Evolutionary conservation across 2,888 invertebrate species (phyloP), one percentile per base, ranked within the genome.

Genomic region (Macaria liturata): DNA sequence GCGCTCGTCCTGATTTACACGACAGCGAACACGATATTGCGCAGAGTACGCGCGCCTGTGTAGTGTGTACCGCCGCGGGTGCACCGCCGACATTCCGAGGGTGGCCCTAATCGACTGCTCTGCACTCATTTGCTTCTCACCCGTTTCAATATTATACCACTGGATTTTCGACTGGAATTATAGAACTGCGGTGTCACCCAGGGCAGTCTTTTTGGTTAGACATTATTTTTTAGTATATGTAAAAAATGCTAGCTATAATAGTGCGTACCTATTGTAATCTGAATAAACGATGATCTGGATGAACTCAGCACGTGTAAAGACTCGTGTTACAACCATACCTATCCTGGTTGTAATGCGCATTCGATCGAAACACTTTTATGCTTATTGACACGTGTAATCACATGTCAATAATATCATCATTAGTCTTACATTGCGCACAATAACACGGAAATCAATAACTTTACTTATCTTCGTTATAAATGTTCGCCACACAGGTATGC

Each of bases 1-100:
- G 71, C 70, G 72, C 78, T 78, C 75, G 81, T 81, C 66, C 84
- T 82, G 87, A 89, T 89, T 86, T 86, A 86, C 88, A 81, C 69
- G 87, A 85, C 83, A 83, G 79, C 74, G 76, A 73, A 72, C 61
- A 73, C 76, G 72, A 74, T 75, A 72, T 69, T 68, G 73, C 74
- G 78, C 68, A 68, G 70, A 56, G 74, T 77, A 77, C 81, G 77
- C 73, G 54, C 48, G 46, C 45, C 9, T 39, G 57, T 20, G 20
- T 20, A 20, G 20, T 20, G 20, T 20, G 20, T 20, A 20, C 56
- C 48, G 56, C 58, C 50, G 62, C 51, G 54, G 53, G 46, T 39
- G 54, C 51, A 40, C 42, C 37, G 57, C 59, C 49, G 57, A 57
- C 50, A 61, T 59, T 49, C 64, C 67, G 64, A 69, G 72, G 77